Conservation (phyloP, 1,140 invertebrate genomes). For the Cydia splendana region DNA sequence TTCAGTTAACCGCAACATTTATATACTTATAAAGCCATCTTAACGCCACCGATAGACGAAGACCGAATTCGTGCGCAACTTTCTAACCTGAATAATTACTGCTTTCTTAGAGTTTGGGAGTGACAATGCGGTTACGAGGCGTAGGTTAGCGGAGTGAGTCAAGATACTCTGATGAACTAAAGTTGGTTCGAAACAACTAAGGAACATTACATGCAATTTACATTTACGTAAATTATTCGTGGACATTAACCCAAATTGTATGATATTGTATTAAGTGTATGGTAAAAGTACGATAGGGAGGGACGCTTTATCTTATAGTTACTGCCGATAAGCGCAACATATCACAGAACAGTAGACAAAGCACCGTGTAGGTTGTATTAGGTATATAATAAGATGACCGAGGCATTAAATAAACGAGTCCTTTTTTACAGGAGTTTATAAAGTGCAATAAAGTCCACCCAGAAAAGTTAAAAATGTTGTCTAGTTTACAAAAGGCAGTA, state of each 20-base stretch:
- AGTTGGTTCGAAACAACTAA: not conserved
- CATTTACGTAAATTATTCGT: too few species aligned
- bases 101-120: slow-evolving; percentile 30
- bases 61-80: slow-evolving; percentile 1
- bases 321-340: too few species aligned
- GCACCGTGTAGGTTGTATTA: not conserved
- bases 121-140: slow-evolving; percentile 26
- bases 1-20: not conserved
- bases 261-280: too few species aligned
- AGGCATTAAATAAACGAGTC: not conserved
- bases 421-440: slow-evolving; percentile 5
- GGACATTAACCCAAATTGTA: too few species aligned
- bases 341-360: not conserved
- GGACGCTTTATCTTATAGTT: too few species aligned
- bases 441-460: not conserved
- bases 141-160: not conserved
- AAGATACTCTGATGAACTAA: not conserved
- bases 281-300: too few species aligned
- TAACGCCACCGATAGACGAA: not conserved
- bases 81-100: slow-evolving; percentile 27
- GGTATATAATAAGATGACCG: not conserved
- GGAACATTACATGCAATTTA: not conserved
- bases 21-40: not conserved
- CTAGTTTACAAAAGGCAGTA: not conserved
- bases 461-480: not conserved